These are phyloP conservation scores for Scophthalmus maximus DNA, from an alignment of 2,113 vertebrate genomes.

Conservation along the genomic window DNA sequence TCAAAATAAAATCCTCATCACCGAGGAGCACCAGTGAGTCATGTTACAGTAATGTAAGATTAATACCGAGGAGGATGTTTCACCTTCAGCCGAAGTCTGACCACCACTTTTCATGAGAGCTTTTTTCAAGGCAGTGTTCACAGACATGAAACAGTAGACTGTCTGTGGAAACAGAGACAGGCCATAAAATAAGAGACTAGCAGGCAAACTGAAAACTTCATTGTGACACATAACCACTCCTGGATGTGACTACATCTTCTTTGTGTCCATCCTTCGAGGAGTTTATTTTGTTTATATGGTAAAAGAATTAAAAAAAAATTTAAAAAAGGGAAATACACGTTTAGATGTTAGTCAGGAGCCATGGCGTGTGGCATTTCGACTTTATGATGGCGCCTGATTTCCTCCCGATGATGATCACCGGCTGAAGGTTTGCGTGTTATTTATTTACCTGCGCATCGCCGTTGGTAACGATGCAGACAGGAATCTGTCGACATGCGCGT, in stretches of 20 bases:
- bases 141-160: conserved; percentile 2
- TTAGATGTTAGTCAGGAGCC: background rate
- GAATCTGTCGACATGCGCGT: conserved; percentile 48
- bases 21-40: conserved; percentile 25
- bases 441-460: conserved; percentile 41
- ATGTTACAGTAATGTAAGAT: conserved; percentile 27
- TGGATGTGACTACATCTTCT: too few relatives aligned
- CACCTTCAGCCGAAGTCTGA: conserved; percentile 8
- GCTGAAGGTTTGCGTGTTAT: conserved; percentile 37
- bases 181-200: background rate
- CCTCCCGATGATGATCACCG: conserved; percentile 23
- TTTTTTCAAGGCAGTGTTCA: background rate
- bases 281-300: too few relatives aligned
- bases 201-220: background rate
- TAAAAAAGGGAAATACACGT: background rate
- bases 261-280: too few relatives aligned
- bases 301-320: too few relatives aligned
- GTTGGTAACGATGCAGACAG: conserved; percentile 16
- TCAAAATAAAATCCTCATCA: conserved; percentile 8
- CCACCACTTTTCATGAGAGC: background rate
- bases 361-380: background rate
- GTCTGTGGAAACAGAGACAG: background rate
- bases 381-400: background rate
- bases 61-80: background rate
- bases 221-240: too few relatives aligned